These are phyloP conservation scores for Microplitis deprimator DNA, from an alignment of 2,888 invertebrate genomes.

Conservation along the genomic window DNA sequence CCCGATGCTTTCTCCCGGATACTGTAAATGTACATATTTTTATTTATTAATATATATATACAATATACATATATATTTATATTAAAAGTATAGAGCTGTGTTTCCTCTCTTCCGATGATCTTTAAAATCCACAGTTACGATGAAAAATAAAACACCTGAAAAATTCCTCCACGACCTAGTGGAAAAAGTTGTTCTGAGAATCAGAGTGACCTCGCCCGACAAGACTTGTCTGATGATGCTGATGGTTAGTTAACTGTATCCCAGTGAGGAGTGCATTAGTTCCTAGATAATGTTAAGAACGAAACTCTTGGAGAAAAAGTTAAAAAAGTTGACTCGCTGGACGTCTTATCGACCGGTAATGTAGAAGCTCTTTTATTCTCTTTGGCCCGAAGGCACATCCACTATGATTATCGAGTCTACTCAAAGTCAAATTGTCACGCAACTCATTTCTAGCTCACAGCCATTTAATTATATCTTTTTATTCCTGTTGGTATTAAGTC, in stretches of 20 bases:
- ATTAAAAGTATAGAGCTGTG: not conserved
- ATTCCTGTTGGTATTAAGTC: not conserved
- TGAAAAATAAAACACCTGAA: conserved; percentile 29
- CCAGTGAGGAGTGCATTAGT: conserved; percentile 51
- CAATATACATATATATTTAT: not conserved
- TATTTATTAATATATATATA: not conserved
- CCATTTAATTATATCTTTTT: conserved; percentile 45
- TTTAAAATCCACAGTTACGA: conserved; percentile 1
- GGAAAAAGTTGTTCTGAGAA: conserved; percentile 59
- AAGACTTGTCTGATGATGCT: conserved; percentile 30
- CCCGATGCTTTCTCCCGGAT: conserved; percentile 58
- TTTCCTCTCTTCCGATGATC: conserved; percentile 27
- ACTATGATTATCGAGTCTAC: not conserved
- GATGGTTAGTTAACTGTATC: conserved; percentile 64
- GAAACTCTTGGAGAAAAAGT: conserved; percentile 37
- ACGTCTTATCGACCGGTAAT: conserved; percentile 45
- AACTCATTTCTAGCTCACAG: conserved; percentile 58
- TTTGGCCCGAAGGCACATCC: conserved; percentile 34
- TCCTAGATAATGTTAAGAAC: conserved; percentile 27
- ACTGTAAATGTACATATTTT: conserved; percentile 24
- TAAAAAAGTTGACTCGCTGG: conserved; percentile 27
- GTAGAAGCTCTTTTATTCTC: not conserved
- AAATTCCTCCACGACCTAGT: conserved; percentile 37
- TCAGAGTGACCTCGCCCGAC: conserved; percentile 62
- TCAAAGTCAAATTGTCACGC: conserved; percentile 46